Evolutionary conservation across 35 echinoderm and acorn worm species (phyloP), one percentile per base, ranked within the genome.

Genomic region (Diadema setosum): DNA sequence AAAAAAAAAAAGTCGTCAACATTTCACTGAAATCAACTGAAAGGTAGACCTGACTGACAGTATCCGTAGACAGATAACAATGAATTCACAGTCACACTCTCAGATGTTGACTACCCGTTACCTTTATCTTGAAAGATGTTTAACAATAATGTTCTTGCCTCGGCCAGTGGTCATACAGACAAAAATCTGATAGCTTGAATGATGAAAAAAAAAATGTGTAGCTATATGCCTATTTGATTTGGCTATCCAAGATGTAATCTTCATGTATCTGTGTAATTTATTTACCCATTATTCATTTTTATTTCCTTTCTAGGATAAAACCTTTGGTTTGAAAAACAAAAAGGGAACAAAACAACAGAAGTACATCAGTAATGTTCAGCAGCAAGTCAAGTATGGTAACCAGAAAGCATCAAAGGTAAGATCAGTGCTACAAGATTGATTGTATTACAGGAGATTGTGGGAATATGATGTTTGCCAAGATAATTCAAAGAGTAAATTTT

Each of bases 271-370:
- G n/a, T n/a, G n/a, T n/a, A n/a, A n/a, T n/a, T n/a, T n/a, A n/a
- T n/a, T n/a, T n/a, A n/a, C n/a, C n/a, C n/a, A n/a, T n/a, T n/a
- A 16, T 55, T 55, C 21, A 21, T 67, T 52, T 85, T 57, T 74
- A 17, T 64, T 18, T 63, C 42, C 41, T 83, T 89, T 82, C 16
- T 30, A 97, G 95, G 95, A 93, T 78, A 97, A 97, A 75, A 97
- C 91, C 2, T 97, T 97, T 91, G 95, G 95, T 20, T 59, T 97
- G 46, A 97, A 97, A 42, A 97, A 97, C 78, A 97, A 97, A 44
- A 97, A 97, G 81, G 95, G 95, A 87, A 48, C 40, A 25, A 97
- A 93, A 36, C 88, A 93, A 75, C 95, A 97, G 32, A 90, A 57
- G 9, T 97, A 82, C 83, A 97, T 97, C 84, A 93, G 88, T 39